Percentiles rank a stretch among this genome's conserved stretches.
These are phyloP conservation scores for Eudemis profundana DNA, from an alignment of 2,888 invertebrate genomes.

Conservation along the genomic window DNA sequence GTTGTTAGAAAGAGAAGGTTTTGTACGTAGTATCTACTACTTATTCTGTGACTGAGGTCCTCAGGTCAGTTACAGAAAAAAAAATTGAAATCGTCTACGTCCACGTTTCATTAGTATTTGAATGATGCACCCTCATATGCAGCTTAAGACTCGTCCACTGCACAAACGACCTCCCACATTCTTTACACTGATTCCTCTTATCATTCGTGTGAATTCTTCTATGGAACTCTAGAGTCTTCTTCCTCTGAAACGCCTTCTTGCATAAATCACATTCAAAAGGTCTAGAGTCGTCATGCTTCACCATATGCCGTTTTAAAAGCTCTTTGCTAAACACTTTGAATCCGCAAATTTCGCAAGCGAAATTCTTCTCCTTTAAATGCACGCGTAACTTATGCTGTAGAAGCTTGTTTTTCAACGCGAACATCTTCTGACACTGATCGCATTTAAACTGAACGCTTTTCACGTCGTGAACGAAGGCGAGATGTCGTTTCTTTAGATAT, in stretches of 20 bases:
- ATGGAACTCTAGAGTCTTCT: conserved; percentile 83
- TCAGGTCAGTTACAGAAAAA: neutral
- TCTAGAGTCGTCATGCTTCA: conserved; percentile 83
- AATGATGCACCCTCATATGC: conserved; percentile 83
- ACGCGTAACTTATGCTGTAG: conserved; percentile 65
- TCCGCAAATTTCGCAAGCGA: conserved; percentile 70
- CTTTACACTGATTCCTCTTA: conserved; percentile 78
- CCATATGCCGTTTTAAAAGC: conserved; percentile 81
- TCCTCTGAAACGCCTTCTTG: conserved; percentile 85
- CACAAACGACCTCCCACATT: conserved; percentile 84
- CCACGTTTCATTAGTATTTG: conserved; percentile 53
- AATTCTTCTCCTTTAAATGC: conserved; percentile 68
- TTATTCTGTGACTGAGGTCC: no score
- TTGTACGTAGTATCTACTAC: no score
- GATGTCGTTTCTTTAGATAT: conserved; percentile 67
- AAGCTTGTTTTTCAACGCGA: conserved; percentile 62
- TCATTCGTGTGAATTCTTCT: conserved; percentile 84
- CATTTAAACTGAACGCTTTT: conserved; percentile 68
- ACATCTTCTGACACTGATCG: conserved; percentile 65
- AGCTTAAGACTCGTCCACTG: conserved; percentile 84
- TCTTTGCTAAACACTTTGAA: conserved; percentile 73
- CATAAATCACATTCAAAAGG: conserved; percentile 85
- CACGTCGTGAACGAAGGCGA: conserved; percentile 68
- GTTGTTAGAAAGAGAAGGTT: no score
- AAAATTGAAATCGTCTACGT: neutral